These are phyloP conservation scores for Neocrepidodera transversa DNA, from an alignment of 2,888 invertebrate genomes.

Conservation along the genomic window DNA sequence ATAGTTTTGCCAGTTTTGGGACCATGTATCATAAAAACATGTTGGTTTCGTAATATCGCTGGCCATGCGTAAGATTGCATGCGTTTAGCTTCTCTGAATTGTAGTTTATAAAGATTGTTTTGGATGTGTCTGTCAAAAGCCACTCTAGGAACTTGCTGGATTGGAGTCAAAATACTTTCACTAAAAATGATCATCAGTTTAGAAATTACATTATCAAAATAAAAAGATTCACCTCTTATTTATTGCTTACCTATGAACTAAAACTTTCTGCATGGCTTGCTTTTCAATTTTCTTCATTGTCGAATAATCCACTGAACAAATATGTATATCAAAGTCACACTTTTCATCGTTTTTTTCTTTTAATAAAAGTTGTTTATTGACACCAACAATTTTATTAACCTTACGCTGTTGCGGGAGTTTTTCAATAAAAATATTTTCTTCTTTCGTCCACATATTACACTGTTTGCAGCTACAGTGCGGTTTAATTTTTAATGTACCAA, in stretches of 20 bases:
- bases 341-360: constrained; percentile 19
- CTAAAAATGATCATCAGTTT: constrained; percentile 35
- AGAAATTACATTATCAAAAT: neutral
- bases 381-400: constrained; percentile 4
- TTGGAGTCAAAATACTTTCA: constrained; percentile 45
- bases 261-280: constrained; percentile 39
- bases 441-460: constrained; percentile 42
- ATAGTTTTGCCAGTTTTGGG: constrained; percentile 72
- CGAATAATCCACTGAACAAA: constrained; percentile 40
- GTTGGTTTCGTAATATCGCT: constrained; percentile 69
- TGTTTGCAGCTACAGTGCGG: constrained; percentile 40
- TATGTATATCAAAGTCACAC: constrained; percentile 23
- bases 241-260: constrained; percentile 47
- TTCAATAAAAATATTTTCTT: constrained; percentile 37
- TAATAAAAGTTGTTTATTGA: constrained; percentile 33
- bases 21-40: constrained; percentile 70
- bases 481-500: constrained; percentile 32
- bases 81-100: constrained; percentile 57
- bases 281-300: constrained; percentile 44
- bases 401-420: constrained; percentile 1
- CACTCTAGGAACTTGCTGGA: constrained; percentile 40
- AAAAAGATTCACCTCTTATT: neutral
- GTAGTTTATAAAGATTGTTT: constrained; percentile 39
- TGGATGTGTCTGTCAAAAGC: constrained; percentile 50
- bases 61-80: constrained; percentile 78